Evolutionary conservation across 2,797 vertebrate genomes (phyloP), one percentile per base, ranked within the genome.

Genomic region (Sebastolobus alascanus): DNA sequence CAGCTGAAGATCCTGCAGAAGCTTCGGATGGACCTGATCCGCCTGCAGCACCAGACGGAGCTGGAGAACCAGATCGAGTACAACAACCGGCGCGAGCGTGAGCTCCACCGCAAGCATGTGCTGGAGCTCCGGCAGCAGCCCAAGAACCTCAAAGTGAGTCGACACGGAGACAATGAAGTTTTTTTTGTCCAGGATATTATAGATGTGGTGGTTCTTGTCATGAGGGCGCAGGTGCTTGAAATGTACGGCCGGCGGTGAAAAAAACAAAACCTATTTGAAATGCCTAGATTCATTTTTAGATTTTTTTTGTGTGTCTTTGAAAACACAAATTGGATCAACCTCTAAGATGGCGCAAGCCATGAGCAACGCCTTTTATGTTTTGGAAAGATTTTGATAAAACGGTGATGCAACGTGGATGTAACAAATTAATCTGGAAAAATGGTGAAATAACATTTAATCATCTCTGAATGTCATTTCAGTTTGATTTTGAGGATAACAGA

Each of bases 11-110:
- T 94, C 5, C 92, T 99, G 90, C 98, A 99, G 96, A 99, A 98
- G 96, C 97, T 99, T 81, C 97, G 98, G 66, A 98, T 99, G 98
- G 98, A 99, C 94, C 97, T 99, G 91, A 99, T 99, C 96, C 97
- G 98, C 68, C 96, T 99, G 92, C 98, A 99, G 97, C 98, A 99
- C 96, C 98, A 99, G 95, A 99, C 98, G 0, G 98, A 99, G 94
- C 97, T 99, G 79, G 98, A 99, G 93, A 99, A 99, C 96, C 98
- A 99, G 97, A 98, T 98, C 75, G 98, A 99, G 78, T 99, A 99
- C 96, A 99, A 99, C 97, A 99, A 98, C 94, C 96, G 98, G 54
- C 95, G 98, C 2, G 98, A 99, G 91, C 95, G 98, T n/a, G 98
- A 99, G 91, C 97, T 99, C 90, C 98, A 99, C 95, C 97, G 98